phyloP scores from a whole-genome alignment of 2,797 vertebrate genomes.

The Petrocephalus sullivani region DNA sequence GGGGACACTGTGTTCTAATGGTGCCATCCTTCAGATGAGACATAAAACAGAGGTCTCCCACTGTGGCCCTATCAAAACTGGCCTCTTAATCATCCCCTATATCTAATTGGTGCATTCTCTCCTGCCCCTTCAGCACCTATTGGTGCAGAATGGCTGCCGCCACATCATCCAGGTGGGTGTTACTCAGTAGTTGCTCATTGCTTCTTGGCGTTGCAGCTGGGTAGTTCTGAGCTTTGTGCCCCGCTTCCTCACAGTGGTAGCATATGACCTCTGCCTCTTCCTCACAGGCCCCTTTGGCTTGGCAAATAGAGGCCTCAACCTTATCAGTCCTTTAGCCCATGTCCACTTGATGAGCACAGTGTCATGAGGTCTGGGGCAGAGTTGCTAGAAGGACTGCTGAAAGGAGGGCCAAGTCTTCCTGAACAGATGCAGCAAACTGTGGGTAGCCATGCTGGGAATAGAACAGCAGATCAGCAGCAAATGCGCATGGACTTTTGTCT shows the following conservation, averaged over 20 bases:
- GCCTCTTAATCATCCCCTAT: no score
- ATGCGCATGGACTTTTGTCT: neutral
- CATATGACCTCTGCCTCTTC: neutral
- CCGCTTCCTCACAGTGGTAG: neutral
- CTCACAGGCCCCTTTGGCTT: neutral
- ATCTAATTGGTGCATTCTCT: no score
- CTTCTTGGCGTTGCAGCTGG: neutral
- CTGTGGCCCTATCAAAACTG: no score
- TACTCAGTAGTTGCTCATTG: no score
- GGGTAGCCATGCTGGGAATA: neutral
- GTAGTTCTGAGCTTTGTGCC: neutral
- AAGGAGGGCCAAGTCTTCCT: neutral
- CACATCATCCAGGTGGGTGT: no score
- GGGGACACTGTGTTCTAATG: no score
- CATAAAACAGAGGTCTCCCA: no score
- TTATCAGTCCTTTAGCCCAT: neutral
- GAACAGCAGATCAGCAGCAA: neutral
- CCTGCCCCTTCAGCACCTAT: no score
- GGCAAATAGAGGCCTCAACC: neutral
- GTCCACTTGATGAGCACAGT: neutral
- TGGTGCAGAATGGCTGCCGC: no score
- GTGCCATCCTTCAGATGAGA: no score
- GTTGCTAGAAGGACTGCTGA: neutral
- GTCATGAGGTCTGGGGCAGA: neutral
- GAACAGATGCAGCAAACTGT: neutral